A percentile compares a stretch with the other conserved stretches of the same genome.
These are phyloP conservation scores for Lamellibrachia columna DNA, from an alignment of 2,888 invertebrate species.

Conservation along the genomic window DNA sequence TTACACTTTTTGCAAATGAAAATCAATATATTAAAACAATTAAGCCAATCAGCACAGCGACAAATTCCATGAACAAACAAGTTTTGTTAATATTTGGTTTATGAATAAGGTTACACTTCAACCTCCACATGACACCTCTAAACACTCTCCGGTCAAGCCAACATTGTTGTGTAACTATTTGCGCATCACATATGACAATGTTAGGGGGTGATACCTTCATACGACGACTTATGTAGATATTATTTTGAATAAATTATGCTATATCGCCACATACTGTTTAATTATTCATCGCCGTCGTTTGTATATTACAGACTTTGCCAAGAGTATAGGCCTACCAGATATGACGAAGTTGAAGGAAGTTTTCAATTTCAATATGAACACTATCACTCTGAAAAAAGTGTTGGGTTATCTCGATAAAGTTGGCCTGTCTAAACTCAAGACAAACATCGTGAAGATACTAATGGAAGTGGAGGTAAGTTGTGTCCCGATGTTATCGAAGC, in stretches of 20 bases:
- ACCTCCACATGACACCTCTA: too few relatives aligned
- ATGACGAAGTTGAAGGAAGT: not conserved
- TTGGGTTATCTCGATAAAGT: not conserved
- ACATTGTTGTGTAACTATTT: too few relatives aligned
- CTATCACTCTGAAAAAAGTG: not conserved
- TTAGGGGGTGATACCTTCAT: too few relatives aligned
- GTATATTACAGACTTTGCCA: not conserved
- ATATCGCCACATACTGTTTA: not conserved
- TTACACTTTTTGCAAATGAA: too few relatives aligned
- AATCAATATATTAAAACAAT: too few relatives aligned
- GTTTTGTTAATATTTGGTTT: not conserved
- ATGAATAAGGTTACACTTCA: not conserved
- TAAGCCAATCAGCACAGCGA: too few relatives aligned
- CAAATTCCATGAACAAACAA: too few relatives aligned
- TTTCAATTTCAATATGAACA: conserved; percentile 11
- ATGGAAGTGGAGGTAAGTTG: not conserved
- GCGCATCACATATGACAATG: too few relatives aligned
- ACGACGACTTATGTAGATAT: not conserved
- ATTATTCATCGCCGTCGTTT: not conserved
- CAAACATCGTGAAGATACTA: not conserved
- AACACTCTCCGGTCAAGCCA: too few relatives aligned
- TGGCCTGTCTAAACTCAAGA: not conserved
- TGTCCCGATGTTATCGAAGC: not conserved
- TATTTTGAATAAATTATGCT: not conserved
- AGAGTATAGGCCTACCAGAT: not conserved